Base-by-base conservation (phyloP, 2,888 invertebrate genomes). In the Diadegma fenestrale region DNA sequence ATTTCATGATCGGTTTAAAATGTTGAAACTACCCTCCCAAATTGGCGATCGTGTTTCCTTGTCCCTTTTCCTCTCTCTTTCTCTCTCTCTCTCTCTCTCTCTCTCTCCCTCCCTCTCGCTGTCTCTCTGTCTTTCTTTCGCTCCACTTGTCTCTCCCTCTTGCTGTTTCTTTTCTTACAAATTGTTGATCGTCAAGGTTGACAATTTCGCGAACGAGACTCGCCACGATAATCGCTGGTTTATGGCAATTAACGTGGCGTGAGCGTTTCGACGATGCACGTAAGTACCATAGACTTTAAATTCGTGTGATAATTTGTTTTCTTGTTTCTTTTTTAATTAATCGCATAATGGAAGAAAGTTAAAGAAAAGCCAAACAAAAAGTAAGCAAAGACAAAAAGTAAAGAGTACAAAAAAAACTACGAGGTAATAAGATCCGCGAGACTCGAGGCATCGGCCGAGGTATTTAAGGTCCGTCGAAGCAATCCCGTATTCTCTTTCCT, bases 291-390 rank as follows among this genome's bases (percentile, higher is more conserved):
- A 86, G 69, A 22, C 19, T 54, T 30, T 63, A 80, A 80, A 78
- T 72, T 84, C 75, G 83, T 86, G 79, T 79, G 79, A 82, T 76
- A 72, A 81, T 66, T 66, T 94, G 92, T 88, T 48, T 75, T 80
- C 79, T 26, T 82, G 66, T 86, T 88, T 73, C 76, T 72, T 37
- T 80, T 82, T 79, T 61, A 85, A 75, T 78, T 51, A 68, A 71
- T 80, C 85, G 82, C 66, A 66, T 80, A 71, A 58, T 81, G 54
- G 58, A 58, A 79, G 45, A 78, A 77, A 83, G 61, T 17, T 45
- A 80, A 80, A 63, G 26, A 80, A 76, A 83, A 26, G 58, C 58
- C 58, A 58, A 64, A 86, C 4, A 79, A 64, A 54, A 80, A 37
- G 37, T 81, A 71, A 80, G 54, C 66, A 58, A 64, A 72, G 61